phyloP scores from a whole-genome alignment of 2,113 vertebrate species.

The Coturnix japonica region DNA sequence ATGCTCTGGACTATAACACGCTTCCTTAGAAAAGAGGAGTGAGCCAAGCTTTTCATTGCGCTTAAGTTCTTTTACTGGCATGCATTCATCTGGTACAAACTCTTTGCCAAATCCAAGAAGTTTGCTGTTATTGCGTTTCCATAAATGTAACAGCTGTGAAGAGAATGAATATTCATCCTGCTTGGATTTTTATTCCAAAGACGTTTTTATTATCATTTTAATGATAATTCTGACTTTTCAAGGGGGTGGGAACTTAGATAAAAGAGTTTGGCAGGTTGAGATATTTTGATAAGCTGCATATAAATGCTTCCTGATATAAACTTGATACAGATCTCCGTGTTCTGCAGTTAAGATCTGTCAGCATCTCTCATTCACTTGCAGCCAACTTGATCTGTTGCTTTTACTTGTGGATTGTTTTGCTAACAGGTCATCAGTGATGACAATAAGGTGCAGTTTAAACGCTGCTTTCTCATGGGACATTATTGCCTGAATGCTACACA shows the following conservation, averaged over 20 bases:
- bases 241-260: not conserved
- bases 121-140: constrained; percentile 76
- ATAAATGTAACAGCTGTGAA: constrained; percentile 69
- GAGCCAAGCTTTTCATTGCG: constrained; percentile 28
- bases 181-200: constrained; percentile 50
- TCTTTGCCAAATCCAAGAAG: constrained; percentile 76
- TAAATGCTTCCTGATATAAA: not conserved
- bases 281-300: not conserved
- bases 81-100: constrained; percentile 56
- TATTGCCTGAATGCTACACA: not conserved
- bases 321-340: not conserved
- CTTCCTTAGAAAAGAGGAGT: constrained; percentile 36
- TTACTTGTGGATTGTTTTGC: constrained; percentile 9
- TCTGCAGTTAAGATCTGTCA: not conserved
- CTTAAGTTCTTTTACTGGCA: constrained; percentile 38
- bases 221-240: constrained; percentile 45
- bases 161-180: constrained; percentile 61
- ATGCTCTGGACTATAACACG: constrained; percentile 18
- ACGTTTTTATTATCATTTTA: not conserved
- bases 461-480: not conserved
- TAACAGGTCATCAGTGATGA: constrained; percentile 23
- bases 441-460: not conserved
- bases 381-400: constrained; percentile 32
- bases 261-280: constrained; percentile 1
- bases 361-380: not conserved